phyloP scores from a whole-genome alignment of 2,113 vertebrate genomes.

The Sakesphorus luctuosus region DNA sequence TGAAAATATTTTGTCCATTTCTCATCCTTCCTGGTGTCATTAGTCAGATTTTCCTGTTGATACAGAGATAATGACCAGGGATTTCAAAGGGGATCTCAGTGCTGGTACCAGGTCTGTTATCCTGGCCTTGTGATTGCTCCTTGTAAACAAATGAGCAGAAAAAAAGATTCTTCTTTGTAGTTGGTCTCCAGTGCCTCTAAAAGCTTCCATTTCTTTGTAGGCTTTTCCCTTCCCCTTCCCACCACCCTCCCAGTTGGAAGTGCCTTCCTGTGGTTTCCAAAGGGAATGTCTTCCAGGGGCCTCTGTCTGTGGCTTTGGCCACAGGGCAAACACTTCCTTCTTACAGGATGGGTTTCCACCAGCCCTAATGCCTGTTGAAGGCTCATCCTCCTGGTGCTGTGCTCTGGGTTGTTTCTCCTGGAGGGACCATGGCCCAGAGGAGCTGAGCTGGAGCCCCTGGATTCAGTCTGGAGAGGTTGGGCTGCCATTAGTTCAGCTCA shows the following conservation, averaged over 20 bases:
- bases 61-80: slow-evolving; percentile 31
- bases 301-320: background rate
- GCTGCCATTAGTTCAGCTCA: accelerated
- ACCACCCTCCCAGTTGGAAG: slow-evolving; percentile 5
- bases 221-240: slow-evolving; percentile 48
- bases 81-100: slow-evolving; percentile 16
- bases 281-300: slow-evolving; percentile 34
- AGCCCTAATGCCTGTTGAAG: background rate
- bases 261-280: slow-evolving; percentile 24
- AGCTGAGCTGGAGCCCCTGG: background rate
- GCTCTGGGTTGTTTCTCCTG: accelerated
- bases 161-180: slow-evolving; percentile 27
- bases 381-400: background rate
- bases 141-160: slow-evolving; percentile 41
- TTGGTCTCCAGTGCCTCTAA: background rate
- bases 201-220: slow-evolving; percentile 60
- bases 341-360: background rate
- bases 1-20: slow-evolving; percentile 50
- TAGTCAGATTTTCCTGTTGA: slow-evolving; percentile 54
- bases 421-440: accelerated
- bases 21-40: slow-evolving; percentile 53
- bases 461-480: background rate
- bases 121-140: background rate
- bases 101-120: background rate
- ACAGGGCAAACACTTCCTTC: background rate